phyloP scores from a whole-genome alignment of 2,888 invertebrate species.

The Isotomurus palustris region DNA sequence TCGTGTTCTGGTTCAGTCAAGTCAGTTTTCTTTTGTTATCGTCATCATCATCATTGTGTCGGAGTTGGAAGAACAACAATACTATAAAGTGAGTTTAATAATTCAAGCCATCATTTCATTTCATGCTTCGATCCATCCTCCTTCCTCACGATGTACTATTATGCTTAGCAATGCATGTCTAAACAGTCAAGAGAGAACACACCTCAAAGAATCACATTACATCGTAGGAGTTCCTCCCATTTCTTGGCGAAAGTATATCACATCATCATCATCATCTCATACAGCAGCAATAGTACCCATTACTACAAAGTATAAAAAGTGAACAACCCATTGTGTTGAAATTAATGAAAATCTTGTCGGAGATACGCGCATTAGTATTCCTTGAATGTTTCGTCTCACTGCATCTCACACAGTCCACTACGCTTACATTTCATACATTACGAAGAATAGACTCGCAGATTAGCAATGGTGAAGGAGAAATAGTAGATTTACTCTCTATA shows the following conservation, averaged over 20 bases:
- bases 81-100: no score
- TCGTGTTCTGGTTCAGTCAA: conserved; percentile 14
- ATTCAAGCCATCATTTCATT: not conserved
- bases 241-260: conserved; percentile 8
- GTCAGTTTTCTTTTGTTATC: not conserved
- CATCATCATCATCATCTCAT: not conserved
- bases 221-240: conserved; percentile 6
- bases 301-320: not conserved
- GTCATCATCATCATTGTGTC: not conserved
- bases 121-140: conserved; percentile 10
- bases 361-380: conserved; percentile 12
- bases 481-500: not conserved
- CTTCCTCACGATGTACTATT: conserved; percentile 14
- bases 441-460: not conserved
- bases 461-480: not conserved
- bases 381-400: no score
- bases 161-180: conserved; percentile 22
- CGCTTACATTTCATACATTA: not conserved
- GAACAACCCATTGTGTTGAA: conserved; percentile 10
- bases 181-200: conserved; percentile 4
- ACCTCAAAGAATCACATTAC: conserved; percentile 11
- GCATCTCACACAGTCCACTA: no score
- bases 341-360: conserved; percentile 11
- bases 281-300: not conserved
- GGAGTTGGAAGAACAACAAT: not conserved